Evolutionary conservation across 2,888 invertebrate genomes (phyloP).

Genomic region (Antitype chi): DNA sequence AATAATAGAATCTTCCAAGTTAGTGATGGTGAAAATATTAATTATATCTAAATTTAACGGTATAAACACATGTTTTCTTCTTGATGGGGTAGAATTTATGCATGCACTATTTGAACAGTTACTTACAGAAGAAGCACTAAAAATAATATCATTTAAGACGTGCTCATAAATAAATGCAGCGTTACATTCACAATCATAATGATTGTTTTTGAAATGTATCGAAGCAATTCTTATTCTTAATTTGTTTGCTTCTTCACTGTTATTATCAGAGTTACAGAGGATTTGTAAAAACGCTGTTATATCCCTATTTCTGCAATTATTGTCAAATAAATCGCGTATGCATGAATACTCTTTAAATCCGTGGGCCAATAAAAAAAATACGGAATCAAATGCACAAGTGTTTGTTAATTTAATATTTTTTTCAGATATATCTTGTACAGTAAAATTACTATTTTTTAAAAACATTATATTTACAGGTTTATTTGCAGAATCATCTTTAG

Average conservation of each 20-base stretch:
- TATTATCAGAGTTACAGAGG: constrained; percentile 48
- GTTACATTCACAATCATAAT: constrained; percentile 50
- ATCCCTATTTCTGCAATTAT: constrained; percentile 50
- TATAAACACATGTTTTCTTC: constrained; percentile 48
- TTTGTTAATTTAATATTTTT: constrained; percentile 50
- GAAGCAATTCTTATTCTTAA: constrained; percentile 54
- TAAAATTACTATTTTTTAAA: constrained; percentile 50
- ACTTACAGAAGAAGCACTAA: constrained; percentile 50
- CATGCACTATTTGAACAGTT: constrained; percentile 50
- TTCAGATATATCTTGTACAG: constrained; percentile 41
- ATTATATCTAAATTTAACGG: constrained; percentile 53
- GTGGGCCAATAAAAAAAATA: constrained; percentile 50
- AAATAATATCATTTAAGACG: constrained; percentile 51
- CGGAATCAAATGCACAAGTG: constrained; percentile 52
- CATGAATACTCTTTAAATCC: constrained; percentile 51
- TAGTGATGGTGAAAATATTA: constrained; percentile 48
- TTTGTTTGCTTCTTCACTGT: constrained; percentile 50
- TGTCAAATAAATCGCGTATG: constrained; percentile 52
- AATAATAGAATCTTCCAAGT: constrained; percentile 52
- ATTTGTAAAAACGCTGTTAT: constrained; percentile 56
- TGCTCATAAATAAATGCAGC: constrained; percentile 53
- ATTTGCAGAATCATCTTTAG: constrained; percentile 52
- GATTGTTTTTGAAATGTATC: constrained; percentile 47
- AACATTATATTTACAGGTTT: constrained; percentile 50
- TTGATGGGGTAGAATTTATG: constrained; percentile 50